Conservation (phyloP, 2,888 invertebrate genomes). For the Plutella xylostella region DNA sequence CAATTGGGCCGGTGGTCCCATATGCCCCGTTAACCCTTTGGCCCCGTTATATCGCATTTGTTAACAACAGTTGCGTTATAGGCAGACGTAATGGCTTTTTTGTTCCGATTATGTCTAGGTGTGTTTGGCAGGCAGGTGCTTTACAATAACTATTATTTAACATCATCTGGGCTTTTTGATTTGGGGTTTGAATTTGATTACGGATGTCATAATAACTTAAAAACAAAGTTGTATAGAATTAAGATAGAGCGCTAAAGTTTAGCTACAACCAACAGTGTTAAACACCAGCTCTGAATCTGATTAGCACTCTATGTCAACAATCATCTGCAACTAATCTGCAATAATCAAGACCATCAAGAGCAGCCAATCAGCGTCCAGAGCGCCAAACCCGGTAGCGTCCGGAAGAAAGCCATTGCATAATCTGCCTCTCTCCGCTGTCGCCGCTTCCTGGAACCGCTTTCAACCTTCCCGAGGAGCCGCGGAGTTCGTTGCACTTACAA, state of each 20-base stretch:
- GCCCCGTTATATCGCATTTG: conserved; percentile 57
- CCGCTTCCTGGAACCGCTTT: conserved; percentile 63
- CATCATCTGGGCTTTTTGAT: neutral
- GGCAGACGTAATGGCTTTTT: conserved; percentile 37
- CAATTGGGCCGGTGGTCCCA: conserved; percentile 37
- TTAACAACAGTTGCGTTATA: conserved; percentile 56
- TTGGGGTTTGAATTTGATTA: neutral
- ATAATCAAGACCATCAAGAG: too few relatives aligned
- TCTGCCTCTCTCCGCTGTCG: too few relatives aligned
- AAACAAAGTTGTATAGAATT: too few relatives aligned
- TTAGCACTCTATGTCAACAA: too few relatives aligned
- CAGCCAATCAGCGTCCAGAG: too few relatives aligned
- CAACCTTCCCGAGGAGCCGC: conserved; percentile 50
- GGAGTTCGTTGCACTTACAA: conserved; percentile 68
- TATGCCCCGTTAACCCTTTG: conserved; percentile 65
- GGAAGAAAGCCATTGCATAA: too few relatives aligned
- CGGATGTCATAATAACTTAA: too few relatives aligned
- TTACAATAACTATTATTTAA: neutral
- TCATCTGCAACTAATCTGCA: too few relatives aligned
- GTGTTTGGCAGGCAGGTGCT: conserved; percentile 34
- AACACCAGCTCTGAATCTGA: too few relatives aligned
- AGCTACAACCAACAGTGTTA: too few relatives aligned
- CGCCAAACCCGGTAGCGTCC: too few relatives aligned
- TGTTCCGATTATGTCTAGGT: conserved; percentile 24
- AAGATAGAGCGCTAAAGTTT: too few relatives aligned